Conservation (phyloP, 35 echinoderm and acorn worm species). For the Anneissia japonica region DNA sequence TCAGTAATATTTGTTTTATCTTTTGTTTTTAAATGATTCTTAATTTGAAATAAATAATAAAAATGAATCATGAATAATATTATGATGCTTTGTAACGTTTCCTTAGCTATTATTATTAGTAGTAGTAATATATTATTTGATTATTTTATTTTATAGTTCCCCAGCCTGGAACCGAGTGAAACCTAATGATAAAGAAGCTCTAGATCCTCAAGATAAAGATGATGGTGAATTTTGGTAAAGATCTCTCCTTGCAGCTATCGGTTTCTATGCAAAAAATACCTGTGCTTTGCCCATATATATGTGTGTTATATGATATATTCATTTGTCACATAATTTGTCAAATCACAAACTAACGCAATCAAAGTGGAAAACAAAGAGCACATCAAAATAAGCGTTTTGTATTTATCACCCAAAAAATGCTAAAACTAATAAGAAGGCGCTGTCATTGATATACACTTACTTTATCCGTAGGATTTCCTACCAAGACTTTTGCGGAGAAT, state of each 20-base stretch:
- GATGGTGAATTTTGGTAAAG: conserved; percentile 62
- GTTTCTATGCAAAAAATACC: no score
- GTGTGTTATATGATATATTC: no score
- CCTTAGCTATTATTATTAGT: neutral
- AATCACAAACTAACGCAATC: no score
- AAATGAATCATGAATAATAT: no score
- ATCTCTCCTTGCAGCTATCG: neutral
- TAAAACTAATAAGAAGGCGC: neutral
- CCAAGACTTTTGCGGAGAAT: conserved; percentile 43
- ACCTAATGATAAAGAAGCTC: neutral
- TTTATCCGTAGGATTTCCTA: conserved; percentile 49
- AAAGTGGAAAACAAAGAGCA: no score
- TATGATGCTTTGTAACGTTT: no score
- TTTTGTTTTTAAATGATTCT: no score
- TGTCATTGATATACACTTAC: neutral
- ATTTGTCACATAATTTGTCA: no score
- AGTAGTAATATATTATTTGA: neutral
- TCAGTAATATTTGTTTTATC: neutral
- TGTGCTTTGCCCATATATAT: no score
- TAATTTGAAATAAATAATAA: no score
- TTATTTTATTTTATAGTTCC: conserved; percentile 7
- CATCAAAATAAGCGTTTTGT: no score
- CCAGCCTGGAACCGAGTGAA: conserved; percentile 21
- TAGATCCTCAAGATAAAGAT: conserved; percentile 19
- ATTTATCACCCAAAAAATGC: no score